phyloP scores from a whole-genome alignment of 1,140 invertebrate genomes.

The Eubasilissa regina region DNA sequence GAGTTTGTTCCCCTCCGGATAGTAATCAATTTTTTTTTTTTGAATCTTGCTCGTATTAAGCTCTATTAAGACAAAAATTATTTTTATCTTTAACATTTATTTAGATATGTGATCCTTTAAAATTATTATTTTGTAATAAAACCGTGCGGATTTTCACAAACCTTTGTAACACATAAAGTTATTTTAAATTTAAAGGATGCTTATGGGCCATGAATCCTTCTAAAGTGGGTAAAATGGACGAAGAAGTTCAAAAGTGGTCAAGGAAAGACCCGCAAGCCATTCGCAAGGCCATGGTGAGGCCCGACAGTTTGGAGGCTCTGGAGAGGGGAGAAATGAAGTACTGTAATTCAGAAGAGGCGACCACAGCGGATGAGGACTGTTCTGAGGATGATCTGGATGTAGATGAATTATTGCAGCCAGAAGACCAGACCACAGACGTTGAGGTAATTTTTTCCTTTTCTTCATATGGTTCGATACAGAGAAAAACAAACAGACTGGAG shows the following conservation, averaged over 20 bases:
- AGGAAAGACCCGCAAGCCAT: conserved; percentile 92
- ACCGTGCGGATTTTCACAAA: too few relatives aligned
- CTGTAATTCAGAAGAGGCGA: conserved; percentile 71
- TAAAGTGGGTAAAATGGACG: conserved; percentile 96
- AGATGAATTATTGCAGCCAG: conserved; percentile 67
- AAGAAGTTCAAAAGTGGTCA: conserved; percentile 97
- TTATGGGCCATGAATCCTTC: conserved; percentile 97
- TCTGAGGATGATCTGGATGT: conserved; percentile 70
- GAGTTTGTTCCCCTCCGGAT: too few relatives aligned
- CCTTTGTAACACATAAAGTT: too few relatives aligned
- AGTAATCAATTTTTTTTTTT: too few relatives aligned
- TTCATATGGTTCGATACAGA: too few relatives aligned
- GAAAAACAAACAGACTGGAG: too few relatives aligned
- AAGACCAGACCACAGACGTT: conserved; percentile 74
- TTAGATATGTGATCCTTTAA: not conserved
- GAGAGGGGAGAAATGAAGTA: conserved; percentile 91
- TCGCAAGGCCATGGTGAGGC: conserved; percentile 91
- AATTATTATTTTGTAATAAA: too few relatives aligned
- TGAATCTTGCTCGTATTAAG: too few relatives aligned
- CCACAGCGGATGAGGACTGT: conserved; percentile 71
- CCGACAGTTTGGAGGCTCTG: conserved; percentile 85
- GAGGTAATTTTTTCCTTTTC: conserved; percentile 71
- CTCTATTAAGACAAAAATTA: too few relatives aligned
- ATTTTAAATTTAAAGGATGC: conserved; percentile 75
- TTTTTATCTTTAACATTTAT: too few relatives aligned